Conservation (phyloP, 2,113 vertebrate genomes). For the Suricata suricatta region DNA sequence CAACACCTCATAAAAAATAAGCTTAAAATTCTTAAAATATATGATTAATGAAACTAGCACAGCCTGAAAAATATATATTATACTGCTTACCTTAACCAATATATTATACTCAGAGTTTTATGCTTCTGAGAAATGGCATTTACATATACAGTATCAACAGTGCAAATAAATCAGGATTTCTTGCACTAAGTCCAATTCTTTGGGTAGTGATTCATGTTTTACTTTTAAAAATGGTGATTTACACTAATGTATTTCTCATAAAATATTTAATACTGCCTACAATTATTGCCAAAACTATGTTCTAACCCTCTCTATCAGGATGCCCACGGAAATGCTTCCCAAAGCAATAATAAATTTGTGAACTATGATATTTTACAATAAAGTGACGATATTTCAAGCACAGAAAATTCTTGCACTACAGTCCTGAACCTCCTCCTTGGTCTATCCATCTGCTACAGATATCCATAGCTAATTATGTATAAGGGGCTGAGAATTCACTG, state of each 20-base stretch:
- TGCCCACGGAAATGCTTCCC: slow-evolving; percentile 57
- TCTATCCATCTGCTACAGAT: not conserved
- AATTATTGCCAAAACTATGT: slow-evolving; percentile 77
- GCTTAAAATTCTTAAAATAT: slow-evolving; percentile 78
- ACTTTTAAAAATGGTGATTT: slow-evolving; percentile 78
- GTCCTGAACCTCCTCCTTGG: not conserved
- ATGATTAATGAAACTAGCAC: slow-evolving; percentile 79
- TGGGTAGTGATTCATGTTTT: slow-evolving; percentile 74
- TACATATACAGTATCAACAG: slow-evolving; percentile 76
- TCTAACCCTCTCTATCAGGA: slow-evolving; percentile 65
- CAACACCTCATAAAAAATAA: slow-evolving; percentile 75
- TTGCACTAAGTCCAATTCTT: slow-evolving; percentile 76
- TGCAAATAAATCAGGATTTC: slow-evolving; percentile 74
- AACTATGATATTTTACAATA: slow-evolving; percentile 66
- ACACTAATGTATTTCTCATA: slow-evolving; percentile 80
- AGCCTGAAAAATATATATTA: slow-evolving; percentile 74
- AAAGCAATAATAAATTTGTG: slow-evolving; percentile 67
- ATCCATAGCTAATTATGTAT: not conserved
- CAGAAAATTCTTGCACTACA: slow-evolving; percentile 32
- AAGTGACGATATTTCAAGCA: slow-evolving; percentile 62
- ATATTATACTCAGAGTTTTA: slow-evolving; percentile 74
- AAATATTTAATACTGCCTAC: slow-evolving; percentile 75
- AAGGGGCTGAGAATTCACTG: not conserved
- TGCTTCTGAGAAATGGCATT: slow-evolving; percentile 79
- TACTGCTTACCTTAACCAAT: slow-evolving; percentile 74